Percentiles rank a stretch among this genome's conserved stretches.
Conservation (phyloP, 2,888 invertebrate species). For the Netelia inedita region DNA sequence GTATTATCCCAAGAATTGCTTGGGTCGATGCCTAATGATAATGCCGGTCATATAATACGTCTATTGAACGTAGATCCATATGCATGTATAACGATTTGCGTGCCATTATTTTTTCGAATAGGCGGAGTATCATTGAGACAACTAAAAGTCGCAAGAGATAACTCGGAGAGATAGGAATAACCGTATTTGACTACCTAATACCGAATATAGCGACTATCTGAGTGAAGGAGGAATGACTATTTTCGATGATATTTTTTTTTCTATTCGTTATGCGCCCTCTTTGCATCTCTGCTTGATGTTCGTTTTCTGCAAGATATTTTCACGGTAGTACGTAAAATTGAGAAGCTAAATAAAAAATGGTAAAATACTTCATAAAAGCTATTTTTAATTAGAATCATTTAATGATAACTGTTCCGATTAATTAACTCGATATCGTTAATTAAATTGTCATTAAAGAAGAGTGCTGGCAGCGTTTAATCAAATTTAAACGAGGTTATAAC, state of each 20-base stretch:
- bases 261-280: neutral
- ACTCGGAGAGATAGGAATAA: neutral
- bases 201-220: neutral
- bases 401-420: no score
- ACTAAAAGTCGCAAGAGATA: neutral
- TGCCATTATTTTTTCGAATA: neutral
- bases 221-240: neutral
- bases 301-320: neutral
- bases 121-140: neutral
- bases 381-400: no score
- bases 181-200: constrained; percentile 13
- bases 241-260: neutral
- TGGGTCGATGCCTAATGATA: neutral
- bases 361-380: no score
- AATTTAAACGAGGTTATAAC: neutral
- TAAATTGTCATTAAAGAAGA: neutral
- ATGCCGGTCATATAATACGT: neutral
- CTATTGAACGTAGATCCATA: neutral
- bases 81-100: neutral
- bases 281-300: neutral
- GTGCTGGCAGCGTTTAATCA: neutral
- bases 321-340: neutral
- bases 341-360: neutral
- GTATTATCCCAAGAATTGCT: neutral
- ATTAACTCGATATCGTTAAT: neutral